These are phyloP conservation scores for Drosophila kanapiae DNA, from an alignment of 1,140 invertebrate species.

Conservation along the genomic window DNA sequence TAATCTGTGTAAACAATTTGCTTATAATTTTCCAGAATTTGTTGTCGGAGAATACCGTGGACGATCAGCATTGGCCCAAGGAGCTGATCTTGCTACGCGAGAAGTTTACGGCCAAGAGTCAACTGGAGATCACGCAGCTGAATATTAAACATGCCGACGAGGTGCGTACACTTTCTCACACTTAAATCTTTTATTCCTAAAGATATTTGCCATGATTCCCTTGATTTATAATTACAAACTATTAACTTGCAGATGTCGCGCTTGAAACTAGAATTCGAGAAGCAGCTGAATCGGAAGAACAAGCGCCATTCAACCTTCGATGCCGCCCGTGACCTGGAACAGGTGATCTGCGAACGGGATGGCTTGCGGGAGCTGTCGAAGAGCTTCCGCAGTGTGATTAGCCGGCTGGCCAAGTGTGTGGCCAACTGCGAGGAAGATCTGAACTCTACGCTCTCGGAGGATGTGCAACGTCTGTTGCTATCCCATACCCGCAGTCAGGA, in stretches of 20 bases:
- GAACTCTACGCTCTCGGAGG: conserved; percentile 90
- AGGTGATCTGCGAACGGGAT: conserved; percentile 86
- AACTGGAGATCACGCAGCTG: conserved; percentile 86
- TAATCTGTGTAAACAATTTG: conserved; percentile 24
- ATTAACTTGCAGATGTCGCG: conserved; percentile 85
- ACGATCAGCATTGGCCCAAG: conserved; percentile 89
- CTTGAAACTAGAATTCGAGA: conserved; percentile 84
- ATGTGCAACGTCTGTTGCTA: conserved; percentile 86
- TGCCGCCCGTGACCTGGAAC: conserved; percentile 86
- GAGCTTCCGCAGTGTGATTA: conserved; percentile 86
- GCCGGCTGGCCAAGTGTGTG: conserved; percentile 90
- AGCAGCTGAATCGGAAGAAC: conserved; percentile 85
- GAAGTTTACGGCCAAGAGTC: conserved; percentile 88
- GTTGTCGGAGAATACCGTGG: conserved; percentile 87
- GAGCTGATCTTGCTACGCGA: conserved; percentile 89
- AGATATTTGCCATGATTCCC: no score
- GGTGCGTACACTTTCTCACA: conserved; percentile 62
- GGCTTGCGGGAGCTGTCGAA: conserved; percentile 78
- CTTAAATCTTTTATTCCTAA: no score
- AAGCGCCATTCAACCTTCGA: conserved; percentile 87
- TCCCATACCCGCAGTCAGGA: conserved; percentile 69
- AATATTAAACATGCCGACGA: conserved; percentile 87
- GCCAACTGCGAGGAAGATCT: conserved; percentile 91
- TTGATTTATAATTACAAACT: no score
- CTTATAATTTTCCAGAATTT: conserved; percentile 86